phyloP scores from a whole-genome alignment of 2,797 vertebrate species.

The Dendrocincla tyrannina region DNA sequence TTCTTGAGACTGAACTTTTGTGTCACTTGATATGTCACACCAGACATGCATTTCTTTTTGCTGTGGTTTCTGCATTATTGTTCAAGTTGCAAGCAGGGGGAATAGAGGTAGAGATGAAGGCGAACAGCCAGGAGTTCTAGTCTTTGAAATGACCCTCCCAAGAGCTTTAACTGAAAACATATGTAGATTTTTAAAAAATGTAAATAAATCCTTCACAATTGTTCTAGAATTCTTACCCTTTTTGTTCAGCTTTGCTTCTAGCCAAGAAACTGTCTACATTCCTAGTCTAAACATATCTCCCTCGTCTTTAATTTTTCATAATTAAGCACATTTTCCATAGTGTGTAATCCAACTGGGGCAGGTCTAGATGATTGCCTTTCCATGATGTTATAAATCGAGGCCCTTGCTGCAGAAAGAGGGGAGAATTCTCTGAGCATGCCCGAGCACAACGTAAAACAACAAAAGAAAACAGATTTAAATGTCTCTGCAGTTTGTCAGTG shows the following conservation, averaged over 20 bases:
- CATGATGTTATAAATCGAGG: conserved; percentile 55
- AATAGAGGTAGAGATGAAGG: conserved; percentile 42
- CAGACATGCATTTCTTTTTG: conserved; percentile 43
- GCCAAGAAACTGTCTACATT: conserved; percentile 59
- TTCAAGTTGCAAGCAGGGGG: not conserved
- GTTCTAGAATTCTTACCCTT: conserved; percentile 19
- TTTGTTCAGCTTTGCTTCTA: conserved; percentile 53
- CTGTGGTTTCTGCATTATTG: conserved; percentile 20
- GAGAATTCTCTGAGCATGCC: conserved; percentile 3
- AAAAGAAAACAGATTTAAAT: not conserved
- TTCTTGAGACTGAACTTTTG: conserved; percentile 41
- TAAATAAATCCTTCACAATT: conserved; percentile 31
- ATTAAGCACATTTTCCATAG: conserved; percentile 67
- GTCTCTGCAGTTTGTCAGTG: not conserved
- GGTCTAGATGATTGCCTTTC: conserved; percentile 64
- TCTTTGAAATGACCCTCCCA: conserved; percentile 59
- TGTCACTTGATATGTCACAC: conserved; percentile 52
- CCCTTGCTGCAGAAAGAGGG: conserved; percentile 32
- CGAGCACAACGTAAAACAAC: not conserved
- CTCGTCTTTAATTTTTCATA: conserved; percentile 73
- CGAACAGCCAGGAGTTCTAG: conserved; percentile 9
- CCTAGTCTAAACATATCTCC: conserved; percentile 67
- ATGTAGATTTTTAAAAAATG: conserved; percentile 12
- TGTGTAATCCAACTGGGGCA: conserved; percentile 43
- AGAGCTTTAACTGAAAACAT: conserved; percentile 67